Base-by-base conservation (phyloP, 1,140 invertebrate species). In the Drosophila arizonae region DNA sequence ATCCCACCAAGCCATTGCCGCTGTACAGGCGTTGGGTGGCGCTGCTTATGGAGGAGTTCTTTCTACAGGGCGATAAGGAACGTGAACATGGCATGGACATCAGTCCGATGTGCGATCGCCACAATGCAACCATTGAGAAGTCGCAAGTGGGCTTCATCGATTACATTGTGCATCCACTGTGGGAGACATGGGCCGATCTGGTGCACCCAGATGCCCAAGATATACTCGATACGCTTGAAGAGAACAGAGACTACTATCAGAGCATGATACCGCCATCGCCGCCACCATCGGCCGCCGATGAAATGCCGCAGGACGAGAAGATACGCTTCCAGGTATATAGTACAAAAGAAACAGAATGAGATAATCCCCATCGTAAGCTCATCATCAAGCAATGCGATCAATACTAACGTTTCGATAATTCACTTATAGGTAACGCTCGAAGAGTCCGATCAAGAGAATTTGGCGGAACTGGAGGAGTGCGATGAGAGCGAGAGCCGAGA, bases 161-260 rank as follows among this genome's bases (percentile, higher is more conserved):
- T 93, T 99, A 99, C 92, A 99, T 99, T 89, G 98, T 99, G 4
- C 98, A 99, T 93, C 99, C 99, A 6, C 93, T 99, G 17, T 99
- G 98, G 97, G 99, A 99, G 92, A 99, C 98, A 4, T 99, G 99
- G 99, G 98, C 98, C 10, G 99, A 99, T 92, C 93, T 99, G 33
- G 99, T 99, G 2, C 97, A 99, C 93, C 99, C 99, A 0, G 98
- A 99, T 91, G 98, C 98, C 9, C 98, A 99, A 92, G 97, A 98
- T 56, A 99, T 99, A 77, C 93, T 99, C 51, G 98, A 99, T 92
- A 98, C 97, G 4, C 93, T 99, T 64, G 98, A 99, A 93, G 97
- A 99, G 92, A 99, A 99, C 92, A 94, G 99, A 55, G 98, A 99
- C 92, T 99, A 98, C 96, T 99, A 99, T 92, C 96, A 97, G 92